Conservation (phyloP, 2,888 invertebrate species). For the Quadroppia sp. region DNA sequence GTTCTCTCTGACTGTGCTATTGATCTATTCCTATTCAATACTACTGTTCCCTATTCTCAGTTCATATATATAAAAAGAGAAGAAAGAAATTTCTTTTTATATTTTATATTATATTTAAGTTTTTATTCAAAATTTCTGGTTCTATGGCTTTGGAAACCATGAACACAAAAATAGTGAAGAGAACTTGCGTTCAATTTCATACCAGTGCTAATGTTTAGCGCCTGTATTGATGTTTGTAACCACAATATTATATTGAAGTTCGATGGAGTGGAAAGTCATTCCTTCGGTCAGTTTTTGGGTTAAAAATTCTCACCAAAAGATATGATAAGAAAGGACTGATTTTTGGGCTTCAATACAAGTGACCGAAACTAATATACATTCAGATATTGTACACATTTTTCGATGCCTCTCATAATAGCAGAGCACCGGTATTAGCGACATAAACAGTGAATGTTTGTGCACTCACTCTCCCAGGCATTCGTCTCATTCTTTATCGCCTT, state of each 20-base stretch:
- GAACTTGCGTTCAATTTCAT: neutral
- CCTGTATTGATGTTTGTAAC: neutral
- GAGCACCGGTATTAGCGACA: no score
- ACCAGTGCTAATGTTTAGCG: neutral
- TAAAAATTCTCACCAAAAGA: slow-evolving; percentile 23
- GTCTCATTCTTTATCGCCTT: slow-evolving; percentile 12
- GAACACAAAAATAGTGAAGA: neutral
- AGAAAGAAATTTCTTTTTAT: slow-evolving; percentile 6
- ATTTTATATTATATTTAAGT: neutral
- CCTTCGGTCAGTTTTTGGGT: slow-evolving; percentile 8
- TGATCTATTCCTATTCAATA: slow-evolving; percentile 21
- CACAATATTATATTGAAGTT: neutral
- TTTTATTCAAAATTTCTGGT: slow-evolving; percentile 17
- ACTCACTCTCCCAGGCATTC: neutral
- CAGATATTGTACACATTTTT: neutral
- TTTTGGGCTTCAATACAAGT: neutral
- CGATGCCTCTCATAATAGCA: neutral
- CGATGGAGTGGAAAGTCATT: slow-evolving; percentile 13
- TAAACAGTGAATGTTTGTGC: neutral
- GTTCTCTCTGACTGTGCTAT: slow-evolving; percentile 20
- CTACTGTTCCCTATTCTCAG: neutral
- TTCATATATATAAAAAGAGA: neutral
- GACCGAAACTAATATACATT: slow-evolving; percentile 5
- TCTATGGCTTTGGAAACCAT: neutral
- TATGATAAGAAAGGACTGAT: neutral